phyloP scores from a whole-genome alignment of 2,888 invertebrate genomes.

The Ceramica pisi region DNA sequence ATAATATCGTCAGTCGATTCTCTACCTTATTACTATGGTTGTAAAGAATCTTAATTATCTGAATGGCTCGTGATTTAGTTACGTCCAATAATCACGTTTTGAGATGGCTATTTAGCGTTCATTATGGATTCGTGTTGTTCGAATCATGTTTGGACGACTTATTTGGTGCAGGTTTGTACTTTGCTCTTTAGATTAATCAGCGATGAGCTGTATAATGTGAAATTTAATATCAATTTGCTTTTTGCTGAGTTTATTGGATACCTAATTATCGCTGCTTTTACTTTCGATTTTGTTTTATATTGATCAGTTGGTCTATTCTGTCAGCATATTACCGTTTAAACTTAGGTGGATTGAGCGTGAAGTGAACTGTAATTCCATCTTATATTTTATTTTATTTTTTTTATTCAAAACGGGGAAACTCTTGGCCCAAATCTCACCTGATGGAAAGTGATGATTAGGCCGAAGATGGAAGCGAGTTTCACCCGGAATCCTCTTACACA shows the following conservation, averaged over 20 bases:
- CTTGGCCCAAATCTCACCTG: too few species aligned
- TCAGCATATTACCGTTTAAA: too few species aligned
- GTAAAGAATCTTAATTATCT: conserved; percentile 41
- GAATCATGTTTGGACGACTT: conserved; percentile 47
- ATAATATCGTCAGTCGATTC: conserved; percentile 36
- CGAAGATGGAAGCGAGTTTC: too few species aligned
- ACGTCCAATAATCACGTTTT: conserved; percentile 55
- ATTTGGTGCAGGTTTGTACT: conserved; percentile 44
- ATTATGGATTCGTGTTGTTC: conserved; percentile 53
- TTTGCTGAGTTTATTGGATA: conserved; percentile 18
- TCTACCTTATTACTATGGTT: conserved; percentile 30
- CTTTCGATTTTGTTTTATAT: conserved; percentile 6
- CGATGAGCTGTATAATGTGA: conserved; percentile 11
- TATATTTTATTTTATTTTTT: too few species aligned
- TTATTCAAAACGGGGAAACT: too few species aligned
- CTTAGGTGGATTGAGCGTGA: too few species aligned
- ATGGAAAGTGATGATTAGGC: too few species aligned
- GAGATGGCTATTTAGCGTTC: conserved; percentile 49
- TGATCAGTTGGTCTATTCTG: background rate
- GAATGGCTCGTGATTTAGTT: conserved; percentile 51
- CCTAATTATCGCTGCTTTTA: background rate
- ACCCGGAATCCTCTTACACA: too few species aligned
- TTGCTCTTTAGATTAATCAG: conserved; percentile 31
- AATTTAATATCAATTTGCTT: conserved; percentile 21
- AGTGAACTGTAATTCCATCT: too few species aligned